phyloP scores from a whole-genome alignment of 2,113 vertebrate species.

The Baryphthengus martii region DNA sequence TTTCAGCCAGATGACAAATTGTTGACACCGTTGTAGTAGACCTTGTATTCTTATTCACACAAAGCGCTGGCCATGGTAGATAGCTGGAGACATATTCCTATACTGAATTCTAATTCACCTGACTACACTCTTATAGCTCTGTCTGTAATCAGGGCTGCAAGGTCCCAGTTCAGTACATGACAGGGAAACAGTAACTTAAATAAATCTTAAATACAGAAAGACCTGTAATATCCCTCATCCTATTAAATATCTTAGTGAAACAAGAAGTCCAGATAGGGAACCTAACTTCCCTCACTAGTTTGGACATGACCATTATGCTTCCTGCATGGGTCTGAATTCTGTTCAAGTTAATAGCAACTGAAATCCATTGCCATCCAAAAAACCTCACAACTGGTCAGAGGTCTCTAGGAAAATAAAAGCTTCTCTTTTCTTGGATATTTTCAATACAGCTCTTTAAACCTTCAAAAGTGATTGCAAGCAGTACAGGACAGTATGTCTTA shows the following conservation, averaged over 20 bases:
- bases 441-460: background rate
- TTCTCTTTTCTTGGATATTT: background rate
- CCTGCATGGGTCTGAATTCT: background rate
- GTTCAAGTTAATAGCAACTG: background rate
- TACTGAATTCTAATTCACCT: background rate
- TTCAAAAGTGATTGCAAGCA: background rate
- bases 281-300: background rate
- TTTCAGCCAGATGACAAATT: background rate
- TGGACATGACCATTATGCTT: background rate
- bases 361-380: background rate
- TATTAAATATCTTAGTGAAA: background rate
- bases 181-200: background rate
- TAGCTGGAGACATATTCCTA: background rate
- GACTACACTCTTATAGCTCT: too few species aligned
- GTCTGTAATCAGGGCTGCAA: background rate
- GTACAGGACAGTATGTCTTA: background rate
- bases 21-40: accelerated
- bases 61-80: background rate
- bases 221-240: background rate
- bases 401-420: background rate
- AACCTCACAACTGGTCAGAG: background rate
- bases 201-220: background rate
- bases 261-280: background rate
- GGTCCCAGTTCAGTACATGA: background rate
- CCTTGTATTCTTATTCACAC: background rate